phyloP scores from a whole-genome alignment of 2,888 invertebrate species.

The Xestia c-nigrum region DNA sequence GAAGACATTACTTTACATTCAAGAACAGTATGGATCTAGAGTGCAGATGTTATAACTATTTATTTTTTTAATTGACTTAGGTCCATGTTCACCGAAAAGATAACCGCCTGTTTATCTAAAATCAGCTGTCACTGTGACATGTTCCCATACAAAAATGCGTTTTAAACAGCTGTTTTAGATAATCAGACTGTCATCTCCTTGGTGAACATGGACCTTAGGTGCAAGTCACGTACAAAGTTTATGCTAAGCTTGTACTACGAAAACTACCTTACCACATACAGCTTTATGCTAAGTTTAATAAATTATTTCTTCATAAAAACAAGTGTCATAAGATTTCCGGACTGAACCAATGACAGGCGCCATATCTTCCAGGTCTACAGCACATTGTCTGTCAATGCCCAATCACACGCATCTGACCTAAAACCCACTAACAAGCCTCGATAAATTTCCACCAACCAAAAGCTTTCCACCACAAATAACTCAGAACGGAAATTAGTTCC shows the following conservation, averaged over 20 bases:
- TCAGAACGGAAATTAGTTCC: constrained; percentile 49
- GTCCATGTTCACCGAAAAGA: too few relatives aligned
- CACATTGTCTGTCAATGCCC: constrained; percentile 15
- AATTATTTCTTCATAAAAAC: not conserved
- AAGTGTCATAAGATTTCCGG: not conserved
- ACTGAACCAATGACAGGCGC: not conserved
- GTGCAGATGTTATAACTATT: too few relatives aligned
- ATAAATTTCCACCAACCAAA: constrained; percentile 23
- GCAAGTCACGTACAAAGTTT: not conserved
- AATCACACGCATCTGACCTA: not conserved
- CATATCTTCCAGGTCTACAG: not conserved
- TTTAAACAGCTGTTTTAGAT: too few relatives aligned
- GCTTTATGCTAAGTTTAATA: not conserved
- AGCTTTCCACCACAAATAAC: constrained; percentile 48
- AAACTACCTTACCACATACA: not conserved
- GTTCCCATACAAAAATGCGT: too few relatives aligned
- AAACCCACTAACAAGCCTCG: constrained; percentile 12
- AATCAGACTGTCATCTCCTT: too few relatives aligned
- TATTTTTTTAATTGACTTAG: not conserved
- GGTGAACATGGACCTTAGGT: too few relatives aligned
- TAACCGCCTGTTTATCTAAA: too few relatives aligned
- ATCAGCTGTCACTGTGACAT: too few relatives aligned
- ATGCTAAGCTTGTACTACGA: not conserved
- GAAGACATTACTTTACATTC: too few relatives aligned
- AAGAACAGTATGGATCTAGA: too few relatives aligned